Evolutionary conservation across 1,140 invertebrate species (phyloP), one percentile per base, ranked within the genome.

Genomic region (Dolichoris vasculosae): DNA sequence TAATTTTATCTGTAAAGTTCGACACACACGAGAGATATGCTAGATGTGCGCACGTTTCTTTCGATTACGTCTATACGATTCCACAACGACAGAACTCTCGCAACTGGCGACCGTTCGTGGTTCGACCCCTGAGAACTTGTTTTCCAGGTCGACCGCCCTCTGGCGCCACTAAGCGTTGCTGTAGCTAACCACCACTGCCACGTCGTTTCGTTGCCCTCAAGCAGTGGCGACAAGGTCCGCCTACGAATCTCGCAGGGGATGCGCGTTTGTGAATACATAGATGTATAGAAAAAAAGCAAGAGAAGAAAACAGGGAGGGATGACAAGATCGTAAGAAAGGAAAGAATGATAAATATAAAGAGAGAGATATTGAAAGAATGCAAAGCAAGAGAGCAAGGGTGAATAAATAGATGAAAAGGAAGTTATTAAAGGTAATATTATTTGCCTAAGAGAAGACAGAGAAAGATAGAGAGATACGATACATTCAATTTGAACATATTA

Each of bases 81-180:
- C 15, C 55, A 3, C 23, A 0, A 13, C 82, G 89, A 89, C 85
- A 83, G 88, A 79, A 83, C 86, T 86, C 81, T 88, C 63, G 82
- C 79, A n/a, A 67, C 79, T 69, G 69, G 32, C 69, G 71, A 67
- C 85, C 83, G 83, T 86, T 89, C 80, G 83, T 86, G 85, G 88
- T 86, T 88, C 89, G 90, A 90, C 89, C 91, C 90, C 89, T 87
- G 76, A 88, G 87, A 86, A 89, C 83, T 63, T 86, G 87, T 90
- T 92, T 91, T 89, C 85, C 84, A 77, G 83, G 86, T 88, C 86
- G 83, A 87, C 90, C 91, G 82, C 88, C 77, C 38, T 82, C 64
- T 71, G 30, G 63, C 83, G 80, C 55, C 80, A 32, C 71, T 84
- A 48, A 67, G 46, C 63, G 59, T 73, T 64, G 71, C 79, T 23